Base-by-base conservation (phyloP, 2,797 vertebrate species). In the Denticeps clupeoides region DNA sequence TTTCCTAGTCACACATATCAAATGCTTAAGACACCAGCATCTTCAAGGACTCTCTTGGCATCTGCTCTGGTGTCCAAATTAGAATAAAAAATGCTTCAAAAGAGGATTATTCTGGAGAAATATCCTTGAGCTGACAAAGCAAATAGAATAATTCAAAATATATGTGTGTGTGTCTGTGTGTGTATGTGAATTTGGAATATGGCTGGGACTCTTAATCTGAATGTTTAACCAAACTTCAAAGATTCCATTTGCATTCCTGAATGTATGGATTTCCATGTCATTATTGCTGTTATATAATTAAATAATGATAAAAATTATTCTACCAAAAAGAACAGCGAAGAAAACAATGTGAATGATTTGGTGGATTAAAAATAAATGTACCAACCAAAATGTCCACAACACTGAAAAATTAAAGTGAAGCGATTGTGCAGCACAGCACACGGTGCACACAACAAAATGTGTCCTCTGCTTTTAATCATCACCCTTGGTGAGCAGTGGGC, bases 1-100 rank as follows among this genome's bases (percentile, higher is more conserved):
- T 77, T 79, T 78, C 71, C 61, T 47, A 74, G 69, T 76, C 75
- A 76, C 65, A 79, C 71, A 77, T 80, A 73, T 71, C 66, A 74
- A 74, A 79, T 74, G 54, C 63, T 69, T 67, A 62, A 71, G 66
- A 70, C 58, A 52, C 67, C 64, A 69, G 49, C 55, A 62, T 61
- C 67, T 68, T 75, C 68, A 77, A 79, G 70, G 64, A 67, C 58
- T 64, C 63, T 50, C 58, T n/a, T n/a, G 48, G 67, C 60, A 71
- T 71, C 59, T 64, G 48, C 56, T 69, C 67, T 59, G 53, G 56
- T 68, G 63, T 64, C 63, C 51, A 70, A 75, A 76, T 55, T 56
- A 44, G 66, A 54, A 65, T 60, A 35, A 12, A 25, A 47, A 28
- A 42, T 59, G 42, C 38, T 45, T 60, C 24, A 47, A 46, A 67